Conservation (phyloP, 2,888 invertebrate genomes). For the Acrocyrtus sp. region DNA sequence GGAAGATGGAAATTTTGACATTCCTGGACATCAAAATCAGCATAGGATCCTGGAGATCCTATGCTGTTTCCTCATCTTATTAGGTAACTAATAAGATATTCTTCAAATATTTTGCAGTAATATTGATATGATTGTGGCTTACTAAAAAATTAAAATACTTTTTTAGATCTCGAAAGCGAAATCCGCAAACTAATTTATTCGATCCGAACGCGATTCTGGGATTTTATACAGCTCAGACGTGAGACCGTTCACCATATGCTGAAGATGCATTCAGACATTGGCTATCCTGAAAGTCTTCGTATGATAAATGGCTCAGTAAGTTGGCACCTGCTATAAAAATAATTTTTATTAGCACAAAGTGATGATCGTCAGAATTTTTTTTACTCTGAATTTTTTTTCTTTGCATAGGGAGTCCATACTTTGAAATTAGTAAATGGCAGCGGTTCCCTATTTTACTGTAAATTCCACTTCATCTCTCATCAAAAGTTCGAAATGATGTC, state of each 20-base stretch:
- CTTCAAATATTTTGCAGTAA: too few species aligned
- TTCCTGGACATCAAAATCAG: constrained; percentile 93
- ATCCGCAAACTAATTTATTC: constrained; percentile 90
- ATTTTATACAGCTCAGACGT: constrained; percentile 88
- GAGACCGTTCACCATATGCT: constrained; percentile 86
- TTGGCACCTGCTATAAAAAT: neutral
- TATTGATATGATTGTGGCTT: neutral
- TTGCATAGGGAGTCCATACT: constrained; percentile 86
- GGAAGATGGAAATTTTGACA: constrained; percentile 91
- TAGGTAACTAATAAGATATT: too few species aligned
- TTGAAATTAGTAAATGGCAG: constrained; percentile 87
- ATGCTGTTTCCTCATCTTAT: constrained; percentile 92
- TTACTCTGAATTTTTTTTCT: neutral
- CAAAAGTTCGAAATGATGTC: constrained; percentile 67
- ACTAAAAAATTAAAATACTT: too few species aligned
- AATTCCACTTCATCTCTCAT: constrained; percentile 65
- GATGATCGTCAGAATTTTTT: neutral
- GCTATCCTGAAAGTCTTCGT: constrained; percentile 81
- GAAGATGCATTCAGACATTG: constrained; percentile 89
- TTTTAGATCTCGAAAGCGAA: constrained; percentile 91
- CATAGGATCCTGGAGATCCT: constrained; percentile 91
- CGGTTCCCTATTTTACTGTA: constrained; percentile 77
- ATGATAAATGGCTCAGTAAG: constrained; percentile 88
- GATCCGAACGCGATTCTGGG: constrained; percentile 97
- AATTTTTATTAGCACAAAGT: neutral